phyloP scores from a whole-genome alignment of 2,888 invertebrate genomes.

The Thymelicus sylvestris region DNA sequence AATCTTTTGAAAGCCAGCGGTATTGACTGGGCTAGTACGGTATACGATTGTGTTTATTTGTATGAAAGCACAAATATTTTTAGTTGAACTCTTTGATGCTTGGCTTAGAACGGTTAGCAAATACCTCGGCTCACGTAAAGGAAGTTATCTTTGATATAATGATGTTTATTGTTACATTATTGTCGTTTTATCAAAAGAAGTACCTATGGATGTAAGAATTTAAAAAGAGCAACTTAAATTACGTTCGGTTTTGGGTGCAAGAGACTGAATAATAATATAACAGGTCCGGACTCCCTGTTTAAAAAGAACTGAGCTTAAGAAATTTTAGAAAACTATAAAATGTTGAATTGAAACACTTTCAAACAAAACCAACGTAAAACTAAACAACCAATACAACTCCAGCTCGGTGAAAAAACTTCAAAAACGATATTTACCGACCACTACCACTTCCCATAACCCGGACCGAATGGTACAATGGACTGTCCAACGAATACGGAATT shows the following conservation, averaged over 20 bases:
- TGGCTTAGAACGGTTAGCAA: slow-evolving; percentile 26
- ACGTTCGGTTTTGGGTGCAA: background rate
- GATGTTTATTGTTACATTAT: slow-evolving; percentile 40
- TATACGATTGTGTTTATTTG: slow-evolving; percentile 33
- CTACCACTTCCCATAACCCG: slow-evolving; percentile 59
- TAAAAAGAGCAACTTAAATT: background rate
- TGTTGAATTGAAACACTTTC: slow-evolving; percentile 13
- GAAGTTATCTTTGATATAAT: slow-evolving; percentile 34
- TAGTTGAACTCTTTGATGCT: slow-evolving; percentile 32
- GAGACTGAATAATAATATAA: too few relatives aligned
- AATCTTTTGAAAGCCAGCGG: slow-evolving; percentile 59
- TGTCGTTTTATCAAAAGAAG: slow-evolving; percentile 1
- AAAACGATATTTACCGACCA: slow-evolving; percentile 63
- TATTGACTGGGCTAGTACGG: slow-evolving; percentile 36
- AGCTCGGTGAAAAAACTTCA: slow-evolving; percentile 44
- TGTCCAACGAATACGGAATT: slow-evolving; percentile 49
- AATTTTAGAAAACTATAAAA: slow-evolving; percentile 17
- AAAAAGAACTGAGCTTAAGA: background rate
- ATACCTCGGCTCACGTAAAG: slow-evolving; percentile 37
- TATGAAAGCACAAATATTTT: slow-evolving; percentile 44
- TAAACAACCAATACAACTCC: slow-evolving; percentile 12
- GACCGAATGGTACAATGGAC: slow-evolving; percentile 52
- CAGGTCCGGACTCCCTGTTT: too few relatives aligned
- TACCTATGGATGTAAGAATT: background rate
- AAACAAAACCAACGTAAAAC: slow-evolving; percentile 33